Conservation (phyloP, 2,797 vertebrate genomes). For the Periparus ater region DNA sequence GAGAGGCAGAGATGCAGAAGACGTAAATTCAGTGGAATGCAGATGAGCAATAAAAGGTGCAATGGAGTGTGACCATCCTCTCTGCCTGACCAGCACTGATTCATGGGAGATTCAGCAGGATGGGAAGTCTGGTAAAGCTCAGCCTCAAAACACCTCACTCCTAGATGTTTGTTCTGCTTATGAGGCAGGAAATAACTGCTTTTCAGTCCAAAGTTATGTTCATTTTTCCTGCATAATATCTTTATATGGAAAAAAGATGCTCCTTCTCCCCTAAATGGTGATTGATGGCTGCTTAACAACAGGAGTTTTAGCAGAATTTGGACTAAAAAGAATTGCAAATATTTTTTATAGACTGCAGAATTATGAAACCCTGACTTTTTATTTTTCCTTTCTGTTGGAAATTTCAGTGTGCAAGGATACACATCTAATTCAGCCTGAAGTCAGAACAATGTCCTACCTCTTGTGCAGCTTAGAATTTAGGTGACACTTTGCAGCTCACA, state of each 20-base stretch:
- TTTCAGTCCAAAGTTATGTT: neutral
- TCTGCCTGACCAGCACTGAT: neutral
- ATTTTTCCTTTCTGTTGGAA: neutral
- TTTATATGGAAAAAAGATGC: neutral
- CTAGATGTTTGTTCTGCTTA: neutral
- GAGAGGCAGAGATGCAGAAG: neutral
- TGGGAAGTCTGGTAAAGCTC: neutral
- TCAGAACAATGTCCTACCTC: neutral
- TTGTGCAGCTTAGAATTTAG: neutral
- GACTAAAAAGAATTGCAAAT: neutral
- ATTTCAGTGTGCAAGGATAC: neutral
- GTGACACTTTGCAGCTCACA: neutral
- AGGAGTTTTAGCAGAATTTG: neutral
- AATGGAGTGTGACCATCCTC: neutral
- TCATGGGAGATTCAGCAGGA: rapidly evolving
- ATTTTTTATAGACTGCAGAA: neutral
- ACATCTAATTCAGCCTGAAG: neutral
- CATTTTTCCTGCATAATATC: neutral
- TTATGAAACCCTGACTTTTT: neutral
- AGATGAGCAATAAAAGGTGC: neutral
- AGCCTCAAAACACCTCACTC: neutral
- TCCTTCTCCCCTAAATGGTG: neutral
- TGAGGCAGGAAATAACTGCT: neutral
- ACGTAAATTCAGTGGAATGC: neutral
- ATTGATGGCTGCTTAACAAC: neutral